A percentile compares a stretch with the other conserved stretches of the same genome.
These are phyloP conservation scores for Alosa sapidissima DNA, from an alignment of 2,797 vertebrate species.

Conservation along the genomic window DNA sequence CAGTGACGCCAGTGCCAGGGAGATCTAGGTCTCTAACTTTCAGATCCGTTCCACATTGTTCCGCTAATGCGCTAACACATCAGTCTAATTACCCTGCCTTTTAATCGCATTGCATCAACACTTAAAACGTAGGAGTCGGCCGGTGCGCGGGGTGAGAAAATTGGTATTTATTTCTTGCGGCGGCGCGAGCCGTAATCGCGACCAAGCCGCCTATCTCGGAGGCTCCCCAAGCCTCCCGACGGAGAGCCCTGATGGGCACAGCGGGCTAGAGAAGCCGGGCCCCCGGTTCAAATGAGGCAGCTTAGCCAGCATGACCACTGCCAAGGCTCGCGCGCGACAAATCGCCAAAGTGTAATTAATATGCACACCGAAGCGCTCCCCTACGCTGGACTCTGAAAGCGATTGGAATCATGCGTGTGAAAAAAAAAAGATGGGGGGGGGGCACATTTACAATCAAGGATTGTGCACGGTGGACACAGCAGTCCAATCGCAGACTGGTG, in stretches of 20 bases:
- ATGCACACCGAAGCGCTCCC: slow-evolving; percentile 88
- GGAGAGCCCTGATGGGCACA: slow-evolving; percentile 81
- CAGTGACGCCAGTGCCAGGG: not conserved
- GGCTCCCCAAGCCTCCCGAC: slow-evolving; percentile 63
- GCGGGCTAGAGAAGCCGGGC: slow-evolving; percentile 81
- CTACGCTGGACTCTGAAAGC: slow-evolving; percentile 83
- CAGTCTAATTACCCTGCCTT: slow-evolving; percentile 60
- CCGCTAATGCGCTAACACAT: slow-evolving; percentile 61
- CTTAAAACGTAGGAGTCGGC: slow-evolving; percentile 70
- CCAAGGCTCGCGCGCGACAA: slow-evolving; percentile 83
- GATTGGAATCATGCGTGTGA: slow-evolving; percentile 90
- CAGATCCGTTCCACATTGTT: slow-evolving; percentile 53
- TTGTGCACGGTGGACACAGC: slow-evolving; percentile 92
- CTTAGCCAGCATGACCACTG: slow-evolving; percentile 89
- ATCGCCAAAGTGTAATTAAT: slow-evolving; percentile 92
- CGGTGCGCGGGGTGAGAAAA: slow-evolving; percentile 76
- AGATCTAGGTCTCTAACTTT: slow-evolving; percentile 50
- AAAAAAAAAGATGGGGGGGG: slow-evolving; percentile 59
- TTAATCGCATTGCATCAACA: slow-evolving; percentile 64
- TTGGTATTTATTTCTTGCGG: slow-evolving; percentile 81
- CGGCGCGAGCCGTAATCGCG: slow-evolving; percentile 70
- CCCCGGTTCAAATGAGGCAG: slow-evolving; percentile 85
- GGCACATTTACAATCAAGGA: slow-evolving; percentile 79
- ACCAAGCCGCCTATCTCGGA: slow-evolving; percentile 75
- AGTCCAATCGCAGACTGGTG: slow-evolving; percentile 89